These are phyloP conservation scores for Littorina saxatilis DNA, from an alignment of 1,140 invertebrate genomes.

Conservation along the genomic window DNA sequence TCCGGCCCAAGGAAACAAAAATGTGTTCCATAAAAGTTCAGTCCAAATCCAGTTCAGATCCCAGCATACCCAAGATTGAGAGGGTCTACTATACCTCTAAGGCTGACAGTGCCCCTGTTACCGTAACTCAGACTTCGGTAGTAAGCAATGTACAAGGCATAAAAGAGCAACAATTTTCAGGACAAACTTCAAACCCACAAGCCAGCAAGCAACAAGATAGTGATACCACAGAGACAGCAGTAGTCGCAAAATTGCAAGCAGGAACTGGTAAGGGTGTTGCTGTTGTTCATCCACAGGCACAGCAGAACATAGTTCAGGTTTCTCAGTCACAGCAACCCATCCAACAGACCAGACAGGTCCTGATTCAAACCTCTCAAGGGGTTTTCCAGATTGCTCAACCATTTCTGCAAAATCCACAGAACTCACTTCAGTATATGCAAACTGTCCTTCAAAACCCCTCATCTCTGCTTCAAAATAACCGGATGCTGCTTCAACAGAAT, in stretches of 20 bases:
- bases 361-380: background rate
- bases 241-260: too few species aligned
- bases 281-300: background rate
- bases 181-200: too few species aligned
- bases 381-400: background rate
- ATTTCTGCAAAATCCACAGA: background rate
- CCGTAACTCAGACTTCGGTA: too few species aligned
- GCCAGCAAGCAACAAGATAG: too few species aligned
- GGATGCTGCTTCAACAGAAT: too few species aligned
- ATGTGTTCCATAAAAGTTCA: too few species aligned
- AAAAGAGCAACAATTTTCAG: too few species aligned
- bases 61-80: slow-evolving; percentile 10
- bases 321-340: background rate
- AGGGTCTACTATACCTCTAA: slow-evolving; percentile 17
- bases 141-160: too few species aligned
- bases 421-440: too few species aligned
- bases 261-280: background rate
- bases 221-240: too few species aligned
- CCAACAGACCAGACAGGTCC: background rate
- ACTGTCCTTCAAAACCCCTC: too few species aligned
- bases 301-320: background rate
- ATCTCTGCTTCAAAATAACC: too few species aligned
- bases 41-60: background rate
- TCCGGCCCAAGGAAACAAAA: background rate
- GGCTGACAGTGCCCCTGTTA: background rate